These are phyloP conservation scores for Martes martes DNA, from an alignment of 2,113 vertebrate genomes.

Conservation along the genomic window DNA sequence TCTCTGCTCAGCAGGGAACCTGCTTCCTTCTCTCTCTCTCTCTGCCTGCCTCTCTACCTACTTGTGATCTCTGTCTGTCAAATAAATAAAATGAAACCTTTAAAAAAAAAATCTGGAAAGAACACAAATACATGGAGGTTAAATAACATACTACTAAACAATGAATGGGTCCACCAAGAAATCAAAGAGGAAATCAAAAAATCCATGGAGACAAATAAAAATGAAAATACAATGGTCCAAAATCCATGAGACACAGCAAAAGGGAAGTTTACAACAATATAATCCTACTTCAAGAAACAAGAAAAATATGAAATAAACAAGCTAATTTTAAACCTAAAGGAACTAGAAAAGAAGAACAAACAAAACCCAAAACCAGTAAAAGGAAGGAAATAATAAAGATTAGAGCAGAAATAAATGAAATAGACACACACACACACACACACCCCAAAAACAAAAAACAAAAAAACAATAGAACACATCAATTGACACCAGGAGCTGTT, in stretches of 20 bases:
- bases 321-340: neutral
- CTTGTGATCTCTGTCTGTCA: too few relatives aligned
- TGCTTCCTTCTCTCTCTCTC: too few relatives aligned
- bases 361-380: neutral
- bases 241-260: neutral
- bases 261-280: neutral
- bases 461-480: neutral
- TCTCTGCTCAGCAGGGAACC: too few relatives aligned
- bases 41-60: too few relatives aligned
- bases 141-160: neutral
- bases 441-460: neutral
- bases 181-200: neutral
- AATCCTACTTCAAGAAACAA: neutral
- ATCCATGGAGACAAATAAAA: neutral
- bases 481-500: neutral
- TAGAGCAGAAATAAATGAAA: neutral
- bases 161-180: neutral
- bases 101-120: neutral
- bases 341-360: neutral
- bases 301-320: neutral
- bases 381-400: neutral
- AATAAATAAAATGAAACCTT: too few relatives aligned
- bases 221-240: neutral
- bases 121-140: neutral
- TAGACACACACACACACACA: neutral